Evolutionary conservation across 2,888 invertebrate genomes (phyloP).

Genomic region (Gnatocerus cornutus): DNA sequence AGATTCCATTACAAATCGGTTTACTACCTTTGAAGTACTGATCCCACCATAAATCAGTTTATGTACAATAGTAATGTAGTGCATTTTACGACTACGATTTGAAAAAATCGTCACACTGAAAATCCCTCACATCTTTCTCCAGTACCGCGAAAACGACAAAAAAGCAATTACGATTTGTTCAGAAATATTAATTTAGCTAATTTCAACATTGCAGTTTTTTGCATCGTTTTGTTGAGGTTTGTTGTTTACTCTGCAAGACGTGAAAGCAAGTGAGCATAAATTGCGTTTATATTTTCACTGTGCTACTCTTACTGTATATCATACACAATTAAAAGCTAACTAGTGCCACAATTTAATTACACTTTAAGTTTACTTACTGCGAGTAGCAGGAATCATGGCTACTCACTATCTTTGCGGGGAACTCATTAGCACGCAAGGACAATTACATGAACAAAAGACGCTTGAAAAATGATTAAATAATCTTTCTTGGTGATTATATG

Average conservation of each 20-base stretch:
- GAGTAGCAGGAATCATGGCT: conserved; percentile 3
- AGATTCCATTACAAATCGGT: conserved; percentile 4
- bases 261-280: conserved; percentile 38
- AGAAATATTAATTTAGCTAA: conserved; percentile 22
- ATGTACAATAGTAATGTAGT: conserved; percentile 2
- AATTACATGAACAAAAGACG: conserved; percentile 32
- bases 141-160: not conserved
- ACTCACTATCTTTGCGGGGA: conserved; percentile 9
- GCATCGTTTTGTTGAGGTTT: conserved; percentile 30
- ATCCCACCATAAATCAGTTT: conserved; percentile 4
- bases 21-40: conserved; percentile 2
- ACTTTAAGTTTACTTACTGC: conserved; percentile 29
- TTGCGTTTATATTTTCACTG: conserved; percentile 33
- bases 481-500: conserved; percentile 29
- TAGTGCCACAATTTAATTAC: conserved; percentile 44
- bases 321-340: conserved; percentile 37
- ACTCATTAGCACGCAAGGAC: conserved; percentile 33
- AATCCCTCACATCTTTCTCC: not conserved
- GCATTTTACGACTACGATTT: not conserved
- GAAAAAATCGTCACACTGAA: not conserved
- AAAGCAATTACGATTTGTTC: conserved; percentile 6
- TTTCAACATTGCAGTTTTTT: conserved; percentile 25
- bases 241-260: conserved; percentile 24
- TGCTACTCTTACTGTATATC: conserved; percentile 31
- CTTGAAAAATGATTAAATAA: conserved; percentile 37